Evolutionary conservation across 35 echinoderm and acorn worm species (phyloP).

Genomic region (Diadema setosum): DNA sequence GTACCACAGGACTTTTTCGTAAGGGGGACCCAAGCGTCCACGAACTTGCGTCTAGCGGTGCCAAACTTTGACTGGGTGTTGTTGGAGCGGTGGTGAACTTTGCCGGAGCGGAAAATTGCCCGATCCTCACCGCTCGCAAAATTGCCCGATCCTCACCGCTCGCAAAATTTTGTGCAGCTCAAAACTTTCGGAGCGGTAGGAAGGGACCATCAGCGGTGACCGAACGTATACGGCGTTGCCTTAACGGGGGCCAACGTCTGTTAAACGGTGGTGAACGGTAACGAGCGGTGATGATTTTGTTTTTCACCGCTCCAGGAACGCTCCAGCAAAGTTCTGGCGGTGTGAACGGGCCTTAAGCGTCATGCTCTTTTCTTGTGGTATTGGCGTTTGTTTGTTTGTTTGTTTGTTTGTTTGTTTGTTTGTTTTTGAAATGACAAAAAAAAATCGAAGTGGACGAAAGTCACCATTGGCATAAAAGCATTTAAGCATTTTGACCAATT

Average conservation of each 20-base stretch:
- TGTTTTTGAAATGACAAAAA: too few species aligned
- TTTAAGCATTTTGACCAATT: too few species aligned
- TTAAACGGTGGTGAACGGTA: neutral
- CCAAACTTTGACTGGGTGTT: neutral
- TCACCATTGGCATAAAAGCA: too few species aligned
- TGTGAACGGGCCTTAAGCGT: neutral
- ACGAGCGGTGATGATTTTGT: neutral
- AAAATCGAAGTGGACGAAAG: too few species aligned
- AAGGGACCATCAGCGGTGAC: slow-evolving; percentile 1
- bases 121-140: neutral
- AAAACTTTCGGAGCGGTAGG: slow-evolving; percentile 2
- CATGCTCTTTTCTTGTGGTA: too few species aligned
- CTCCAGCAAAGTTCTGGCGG: neutral
- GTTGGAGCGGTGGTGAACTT: neutral
- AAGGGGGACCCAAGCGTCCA: neutral
- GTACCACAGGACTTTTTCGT: too few species aligned
- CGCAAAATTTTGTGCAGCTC: neutral
- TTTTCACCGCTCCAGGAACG: slow-evolving; percentile 4
- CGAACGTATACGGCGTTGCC: neutral
- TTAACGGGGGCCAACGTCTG: neutral
- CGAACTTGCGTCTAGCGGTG: neutral
- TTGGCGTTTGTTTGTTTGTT: too few species aligned
- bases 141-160: neutral
- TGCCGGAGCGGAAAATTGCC: neutral
- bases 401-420: too few species aligned